phyloP scores from a whole-genome alignment of 2,797 vertebrate genomes.

The Muscicapa striata region DNA sequence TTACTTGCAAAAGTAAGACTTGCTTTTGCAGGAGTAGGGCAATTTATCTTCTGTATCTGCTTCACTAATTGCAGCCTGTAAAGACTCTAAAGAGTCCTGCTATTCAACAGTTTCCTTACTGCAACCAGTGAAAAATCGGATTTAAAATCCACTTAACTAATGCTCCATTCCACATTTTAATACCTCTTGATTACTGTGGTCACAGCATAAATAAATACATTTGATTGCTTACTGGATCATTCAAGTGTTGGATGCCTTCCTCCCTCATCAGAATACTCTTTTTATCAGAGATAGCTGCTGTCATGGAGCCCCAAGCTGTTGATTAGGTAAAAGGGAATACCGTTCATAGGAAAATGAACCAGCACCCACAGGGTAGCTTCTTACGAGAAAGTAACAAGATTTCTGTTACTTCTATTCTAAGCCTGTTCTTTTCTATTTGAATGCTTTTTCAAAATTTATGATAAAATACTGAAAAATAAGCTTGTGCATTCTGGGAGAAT shows the following conservation, averaged over 20 bases:
- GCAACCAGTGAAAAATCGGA: not conserved
- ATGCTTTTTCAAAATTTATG: not conserved
- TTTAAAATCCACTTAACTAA: slow-evolving; percentile 8
- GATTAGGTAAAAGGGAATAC: not conserved
- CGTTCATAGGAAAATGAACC: not conserved
- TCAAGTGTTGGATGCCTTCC: not conserved
- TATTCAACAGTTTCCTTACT: not conserved
- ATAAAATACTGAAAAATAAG: not conserved
- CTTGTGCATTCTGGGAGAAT: not conserved
- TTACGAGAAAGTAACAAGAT: not conserved
- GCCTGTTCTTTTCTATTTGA: not conserved
- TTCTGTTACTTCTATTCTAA: not conserved
- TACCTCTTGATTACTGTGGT: slow-evolving; percentile 10
- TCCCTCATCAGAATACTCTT: not conserved
- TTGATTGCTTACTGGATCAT: not conserved
- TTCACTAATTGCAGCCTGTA: slow-evolving; percentile 11
- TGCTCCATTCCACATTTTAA: not conserved
- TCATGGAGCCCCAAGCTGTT: not conserved
- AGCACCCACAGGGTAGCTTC: not conserved
- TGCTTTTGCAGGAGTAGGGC: not conserved
- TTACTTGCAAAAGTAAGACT: not conserved
- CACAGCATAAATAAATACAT: slow-evolving; percentile 24
- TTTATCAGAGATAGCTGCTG: slow-evolving; percentile 18
- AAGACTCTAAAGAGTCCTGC: not conserved
- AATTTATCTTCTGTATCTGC: not conserved